Conservation (phyloP, 2,888 invertebrate species). For the Erebia palarica region DNA sequence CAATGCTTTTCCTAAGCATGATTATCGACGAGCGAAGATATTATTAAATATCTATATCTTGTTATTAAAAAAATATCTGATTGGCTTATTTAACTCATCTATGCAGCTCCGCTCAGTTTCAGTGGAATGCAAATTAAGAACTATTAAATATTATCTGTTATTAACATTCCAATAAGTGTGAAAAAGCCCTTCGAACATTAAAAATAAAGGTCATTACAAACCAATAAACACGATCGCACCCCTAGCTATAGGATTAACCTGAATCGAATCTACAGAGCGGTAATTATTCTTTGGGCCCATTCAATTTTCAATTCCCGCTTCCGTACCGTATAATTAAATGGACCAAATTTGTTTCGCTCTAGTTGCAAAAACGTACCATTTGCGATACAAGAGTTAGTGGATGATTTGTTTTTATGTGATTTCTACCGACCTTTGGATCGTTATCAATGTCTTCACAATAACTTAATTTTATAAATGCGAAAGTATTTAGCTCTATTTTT, state of each 20-base stretch:
- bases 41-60: no score
- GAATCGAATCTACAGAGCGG: slow-evolving; percentile 37
- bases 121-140: not conserved
- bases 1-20: no score
- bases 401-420: not conserved
- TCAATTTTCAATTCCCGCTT: slow-evolving; percentile 42
- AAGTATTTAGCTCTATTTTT: no score
- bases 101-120: no score
- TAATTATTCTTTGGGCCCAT: slow-evolving; percentile 41
- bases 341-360: slow-evolving; percentile 38
- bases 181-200: not conserved
- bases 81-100: no score
- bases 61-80: no score
- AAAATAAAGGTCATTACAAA: slow-evolving; percentile 19
- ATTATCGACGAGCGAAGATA: no score
- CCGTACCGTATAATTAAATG: slow-evolving; percentile 42
- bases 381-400: not conserved
- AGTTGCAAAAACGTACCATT: slow-evolving; percentile 8
- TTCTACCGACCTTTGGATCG: no score
- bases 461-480: no score
- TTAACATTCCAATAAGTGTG: not conserved
- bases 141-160: not conserved
- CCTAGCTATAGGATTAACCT: slow-evolving; percentile 32
- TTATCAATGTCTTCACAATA: no score
- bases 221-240: slow-evolving; percentile 24